Conservation (phyloP, 2,113 vertebrate genomes). For the Urocynchramus pylzowi region DNA sequence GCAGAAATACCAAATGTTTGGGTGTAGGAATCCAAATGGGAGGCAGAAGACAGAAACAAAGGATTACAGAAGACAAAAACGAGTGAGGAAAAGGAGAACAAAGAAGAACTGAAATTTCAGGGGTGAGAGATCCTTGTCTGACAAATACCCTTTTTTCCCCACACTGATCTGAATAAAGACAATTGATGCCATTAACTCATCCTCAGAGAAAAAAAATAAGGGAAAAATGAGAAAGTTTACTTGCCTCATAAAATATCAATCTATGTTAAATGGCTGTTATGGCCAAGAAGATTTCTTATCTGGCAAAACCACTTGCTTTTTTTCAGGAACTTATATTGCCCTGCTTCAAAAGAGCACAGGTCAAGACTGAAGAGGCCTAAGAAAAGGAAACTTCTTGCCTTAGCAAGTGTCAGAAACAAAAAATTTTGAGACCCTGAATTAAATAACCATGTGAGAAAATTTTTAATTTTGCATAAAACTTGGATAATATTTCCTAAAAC, state of each 20-base stretch:
- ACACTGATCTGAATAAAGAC: background rate
- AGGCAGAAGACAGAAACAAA: no score
- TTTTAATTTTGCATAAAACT: background rate
- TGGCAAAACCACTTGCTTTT: background rate
- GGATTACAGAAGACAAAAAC: background rate
- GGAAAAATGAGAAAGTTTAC: background rate
- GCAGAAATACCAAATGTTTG: background rate
- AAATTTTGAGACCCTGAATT: background rate
- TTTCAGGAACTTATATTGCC: background rate
- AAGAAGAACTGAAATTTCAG: background rate
- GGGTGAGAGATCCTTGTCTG: background rate
- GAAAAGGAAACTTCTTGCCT: background rate
- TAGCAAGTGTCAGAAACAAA: background rate
- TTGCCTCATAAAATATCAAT: background rate
- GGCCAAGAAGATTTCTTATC: background rate
- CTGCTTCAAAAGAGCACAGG: background rate
- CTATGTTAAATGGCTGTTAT: background rate
- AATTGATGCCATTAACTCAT: background rate
- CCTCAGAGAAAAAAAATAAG: background rate
- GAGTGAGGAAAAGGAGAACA: background rate
- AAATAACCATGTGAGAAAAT: background rate
- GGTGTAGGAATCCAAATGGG: background rate
- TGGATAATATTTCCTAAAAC: background rate
- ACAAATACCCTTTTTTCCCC: background rate
- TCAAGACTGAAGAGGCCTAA: background rate